phyloP scores from a whole-genome alignment of 1,140 invertebrate species.

The Chrysoperla carnea region DNA sequence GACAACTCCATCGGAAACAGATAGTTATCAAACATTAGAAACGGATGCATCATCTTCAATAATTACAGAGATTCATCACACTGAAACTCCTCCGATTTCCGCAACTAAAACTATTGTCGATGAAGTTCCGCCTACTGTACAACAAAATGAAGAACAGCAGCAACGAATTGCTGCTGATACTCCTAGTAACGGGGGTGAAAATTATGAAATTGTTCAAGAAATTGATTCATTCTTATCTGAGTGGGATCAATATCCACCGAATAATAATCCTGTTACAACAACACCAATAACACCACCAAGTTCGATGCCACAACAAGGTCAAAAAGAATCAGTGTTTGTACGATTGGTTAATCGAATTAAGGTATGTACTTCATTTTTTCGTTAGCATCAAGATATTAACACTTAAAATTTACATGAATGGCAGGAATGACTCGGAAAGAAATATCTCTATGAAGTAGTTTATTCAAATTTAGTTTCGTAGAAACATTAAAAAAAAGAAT shows the following conservation, averaged over 20 bases:
- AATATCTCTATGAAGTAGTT: too few relatives aligned
- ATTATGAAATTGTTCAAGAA: conserved; percentile 15
- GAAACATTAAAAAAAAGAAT: too few relatives aligned
- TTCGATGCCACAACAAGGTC: conserved; percentile 31
- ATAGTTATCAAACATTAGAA: background rate
- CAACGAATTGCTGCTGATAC: conserved; percentile 9
- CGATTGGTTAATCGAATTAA: conserved; percentile 90
- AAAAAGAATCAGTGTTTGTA: conserved; percentile 91
- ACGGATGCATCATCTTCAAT: background rate
- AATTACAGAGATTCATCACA: background rate
- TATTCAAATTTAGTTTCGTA: too few relatives aligned
- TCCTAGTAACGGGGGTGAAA: conserved; percentile 11
- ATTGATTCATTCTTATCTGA: conserved; percentile 24
- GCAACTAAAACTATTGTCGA: background rate
- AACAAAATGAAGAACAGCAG: background rate
- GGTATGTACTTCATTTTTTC: conserved; percentile 26
- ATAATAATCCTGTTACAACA: conserved; percentile 1
- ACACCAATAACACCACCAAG: conserved; percentile 6
- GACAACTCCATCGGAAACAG: background rate
- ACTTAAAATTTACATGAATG: too few relatives aligned
- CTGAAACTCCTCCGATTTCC: conserved; percentile 8
- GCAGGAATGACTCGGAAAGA: too few relatives aligned
- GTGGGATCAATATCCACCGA: conserved; percentile 7
- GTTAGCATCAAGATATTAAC: conserved; percentile 3
- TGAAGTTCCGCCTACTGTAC: background rate